phyloP scores from a whole-genome alignment of 2,888 invertebrate genomes.

The Pycnomerus fuliginosus region DNA sequence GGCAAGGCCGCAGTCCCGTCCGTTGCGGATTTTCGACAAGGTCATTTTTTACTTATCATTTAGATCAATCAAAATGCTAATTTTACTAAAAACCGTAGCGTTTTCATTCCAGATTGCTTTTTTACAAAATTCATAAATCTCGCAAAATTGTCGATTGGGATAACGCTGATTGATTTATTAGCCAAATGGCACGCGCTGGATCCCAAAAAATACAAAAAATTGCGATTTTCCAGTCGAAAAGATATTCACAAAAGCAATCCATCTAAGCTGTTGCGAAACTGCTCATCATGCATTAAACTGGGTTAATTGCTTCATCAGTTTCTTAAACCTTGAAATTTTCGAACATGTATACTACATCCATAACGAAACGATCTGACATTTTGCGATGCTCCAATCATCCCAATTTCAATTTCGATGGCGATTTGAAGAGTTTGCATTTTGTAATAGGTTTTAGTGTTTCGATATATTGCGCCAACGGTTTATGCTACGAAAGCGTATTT shows the following conservation, averaged over 20 bases:
- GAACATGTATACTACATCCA: constrained; percentile 25
- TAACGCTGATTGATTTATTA: no score
- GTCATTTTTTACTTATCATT: no score
- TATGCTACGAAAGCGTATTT: no score
- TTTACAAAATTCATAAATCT: no score
- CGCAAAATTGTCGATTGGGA: no score
- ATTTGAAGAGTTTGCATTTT: no score
- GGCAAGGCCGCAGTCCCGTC: constrained; percentile 19
- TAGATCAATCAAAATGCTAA: no score
- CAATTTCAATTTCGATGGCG: constrained; percentile 9
- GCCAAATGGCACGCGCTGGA: no score
- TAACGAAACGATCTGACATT: constrained; percentile 16
- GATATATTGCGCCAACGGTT: no score
- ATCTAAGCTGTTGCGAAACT: constrained; percentile 25
- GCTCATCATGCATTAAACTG: constrained; percentile 30
- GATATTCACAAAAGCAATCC: constrained; percentile 19
- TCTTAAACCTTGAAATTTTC: constrained; percentile 32
- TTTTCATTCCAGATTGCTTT: no score
- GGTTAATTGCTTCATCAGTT: constrained; percentile 36
- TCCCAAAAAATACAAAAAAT: neutral
- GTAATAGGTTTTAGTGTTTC: no score
- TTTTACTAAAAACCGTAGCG: no score
- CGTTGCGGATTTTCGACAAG: constrained; percentile 22
- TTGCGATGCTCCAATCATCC: constrained; percentile 11
- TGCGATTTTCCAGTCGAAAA: constrained; percentile 17